Evolutionary conservation across 1,140 invertebrate species (phyloP), one percentile per base, ranked within the genome.

Genomic region (Gryon sp.): DNA sequence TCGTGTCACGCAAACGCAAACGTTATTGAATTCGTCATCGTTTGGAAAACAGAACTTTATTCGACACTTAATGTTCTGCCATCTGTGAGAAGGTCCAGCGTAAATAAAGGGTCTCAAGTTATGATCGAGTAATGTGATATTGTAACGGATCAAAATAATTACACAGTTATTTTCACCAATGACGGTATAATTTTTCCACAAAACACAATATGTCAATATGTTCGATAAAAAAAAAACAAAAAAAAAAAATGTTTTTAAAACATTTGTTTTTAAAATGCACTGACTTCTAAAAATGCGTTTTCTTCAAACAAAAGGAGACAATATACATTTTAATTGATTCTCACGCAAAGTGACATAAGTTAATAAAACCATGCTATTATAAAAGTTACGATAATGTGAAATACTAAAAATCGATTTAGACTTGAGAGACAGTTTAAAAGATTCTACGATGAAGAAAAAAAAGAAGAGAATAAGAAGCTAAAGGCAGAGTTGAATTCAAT

Each of bases 11-110:
- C 60, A 69, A 73, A 74, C 74, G 59, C 70, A 74, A 74, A 74
- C 74, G 60, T 83, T 84, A 86, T 86, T 85, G 81, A 86, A 86
- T 86, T 85, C 85, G 82, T 84, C 81, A 82, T 66, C 76, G 76
- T 72, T n/a, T 78, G 79, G 82, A 85, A 85, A 84, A 79, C 80
- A 81, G 63, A n/a, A 80, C 77, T 86, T 84, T 86, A 86, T 83
- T 76, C 80, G 83, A 83, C 82, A 84, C 80, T 86, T 83, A 81
- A 77, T 79, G 80, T 76, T 75, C 76, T 62, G 72, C 85, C 85
- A 86, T 86, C 86, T 87, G 86, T 73, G 78, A 80, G 53, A 72
- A 63, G 55, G 59, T 70, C 55, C 70, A 53, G 53, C 38, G 28
- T 28, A 22, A 48, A 18, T 32, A 28, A 69, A 12, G 26, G 30